phyloP scores from a whole-genome alignment of 2,888 invertebrate genomes.

The Abrostola triplasia region DNA sequence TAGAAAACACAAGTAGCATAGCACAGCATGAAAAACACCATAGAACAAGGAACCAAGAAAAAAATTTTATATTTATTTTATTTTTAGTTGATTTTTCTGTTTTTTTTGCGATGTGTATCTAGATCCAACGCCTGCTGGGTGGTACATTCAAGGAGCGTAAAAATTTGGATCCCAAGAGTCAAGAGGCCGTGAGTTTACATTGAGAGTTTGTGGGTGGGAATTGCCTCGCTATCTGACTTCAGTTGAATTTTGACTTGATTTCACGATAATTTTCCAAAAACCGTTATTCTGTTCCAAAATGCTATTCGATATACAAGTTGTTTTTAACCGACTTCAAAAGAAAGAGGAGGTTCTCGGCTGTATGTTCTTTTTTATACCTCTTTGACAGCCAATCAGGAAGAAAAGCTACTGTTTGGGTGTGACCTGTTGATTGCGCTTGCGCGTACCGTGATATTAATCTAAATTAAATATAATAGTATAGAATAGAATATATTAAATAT shows the following conservation, averaged over 20 bases:
- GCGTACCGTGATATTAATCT: too few species aligned
- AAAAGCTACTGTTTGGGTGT: too few species aligned
- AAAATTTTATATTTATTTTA: conserved; percentile 46
- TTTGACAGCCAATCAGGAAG: too few species aligned
- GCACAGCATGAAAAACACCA: conserved; percentile 46
- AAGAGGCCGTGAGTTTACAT: conserved; percentile 90
- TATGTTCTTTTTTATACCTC: too few species aligned
- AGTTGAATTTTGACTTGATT: conserved; percentile 52
- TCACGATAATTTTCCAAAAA: background rate
- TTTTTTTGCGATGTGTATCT: conserved; percentile 73
- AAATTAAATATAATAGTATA: too few species aligned
- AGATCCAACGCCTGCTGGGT: conserved; percentile 93
- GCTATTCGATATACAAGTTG: too few species aligned
- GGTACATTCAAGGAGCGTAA: conserved; percentile 90
- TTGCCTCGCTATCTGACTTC: conserved; percentile 39
- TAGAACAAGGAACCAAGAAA: conserved; percentile 58
- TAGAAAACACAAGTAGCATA: conserved; percentile 4
- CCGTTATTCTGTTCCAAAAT: background rate
- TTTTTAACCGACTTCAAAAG: too few species aligned
- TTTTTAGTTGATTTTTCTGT: conserved; percentile 63
- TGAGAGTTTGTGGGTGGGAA: conserved; percentile 59
- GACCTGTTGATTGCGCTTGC: too few species aligned
- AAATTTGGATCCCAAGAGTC: conserved; percentile 90
- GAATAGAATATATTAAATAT: too few species aligned
- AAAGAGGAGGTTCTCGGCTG: too few species aligned